phyloP scores from a whole-genome alignment of 2,113 vertebrate species.

The Pachypanchax playfairii region DNA sequence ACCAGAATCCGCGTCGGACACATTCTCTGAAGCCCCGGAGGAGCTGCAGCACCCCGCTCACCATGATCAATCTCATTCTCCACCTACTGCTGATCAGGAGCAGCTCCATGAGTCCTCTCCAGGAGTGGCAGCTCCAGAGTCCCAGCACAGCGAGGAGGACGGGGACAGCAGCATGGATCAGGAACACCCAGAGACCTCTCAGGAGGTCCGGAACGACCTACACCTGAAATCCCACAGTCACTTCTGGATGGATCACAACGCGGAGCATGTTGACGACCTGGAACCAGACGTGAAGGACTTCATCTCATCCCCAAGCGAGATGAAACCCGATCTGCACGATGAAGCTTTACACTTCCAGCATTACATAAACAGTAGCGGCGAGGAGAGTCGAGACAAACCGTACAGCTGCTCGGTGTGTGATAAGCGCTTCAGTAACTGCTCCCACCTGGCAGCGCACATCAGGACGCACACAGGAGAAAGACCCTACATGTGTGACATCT shows the following conservation, averaged over 20 bases:
- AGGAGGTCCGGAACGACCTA: constrained; percentile 56
- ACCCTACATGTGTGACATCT: constrained; percentile 71
- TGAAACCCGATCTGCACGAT: constrained; percentile 49
- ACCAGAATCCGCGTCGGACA: constrained; percentile 35
- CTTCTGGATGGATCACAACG: constrained; percentile 60
- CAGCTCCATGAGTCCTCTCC: constrained; percentile 49
- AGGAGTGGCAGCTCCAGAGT: constrained; percentile 41
- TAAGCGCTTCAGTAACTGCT: constrained; percentile 72
- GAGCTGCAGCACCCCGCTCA: constrained; percentile 53
- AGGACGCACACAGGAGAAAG: constrained; percentile 74
- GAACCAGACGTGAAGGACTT: constrained; percentile 68
- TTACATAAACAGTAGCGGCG: constrained; percentile 20
- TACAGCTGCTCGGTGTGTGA: constrained; percentile 72
- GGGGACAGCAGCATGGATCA: constrained; percentile 44
- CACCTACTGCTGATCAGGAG: constrained; percentile 7
- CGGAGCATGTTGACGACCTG: constrained; percentile 49
- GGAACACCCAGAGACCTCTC: constrained; percentile 40
- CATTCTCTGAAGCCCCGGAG: constrained; percentile 41
- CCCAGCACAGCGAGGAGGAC: constrained; percentile 42
- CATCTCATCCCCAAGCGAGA: constrained; percentile 43
- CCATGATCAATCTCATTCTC: constrained; percentile 30
- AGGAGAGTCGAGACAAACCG: constrained; percentile 61
- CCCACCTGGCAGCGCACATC: constrained; percentile 72
- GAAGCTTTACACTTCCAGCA: constrained; percentile 49
- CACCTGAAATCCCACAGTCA: constrained; percentile 45